Evolutionary conservation across 2,113 vertebrate species (phyloP), one percentile per base, ranked within the genome.

Genomic region (Epinephelus fuscoguttatus): DNA sequence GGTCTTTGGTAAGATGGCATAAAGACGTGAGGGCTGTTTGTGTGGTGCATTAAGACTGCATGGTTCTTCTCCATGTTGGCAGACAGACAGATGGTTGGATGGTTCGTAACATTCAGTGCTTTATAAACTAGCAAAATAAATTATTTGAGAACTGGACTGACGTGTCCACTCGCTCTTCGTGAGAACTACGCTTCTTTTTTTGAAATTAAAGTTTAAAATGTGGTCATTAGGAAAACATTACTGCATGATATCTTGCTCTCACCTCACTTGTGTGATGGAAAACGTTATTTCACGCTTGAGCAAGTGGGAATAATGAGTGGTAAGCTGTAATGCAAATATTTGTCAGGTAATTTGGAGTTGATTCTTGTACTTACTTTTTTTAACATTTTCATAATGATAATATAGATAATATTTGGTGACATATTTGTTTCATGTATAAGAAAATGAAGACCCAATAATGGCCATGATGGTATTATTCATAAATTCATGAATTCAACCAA

Each of bases 211-310:
- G 5, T 10, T 21, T 60, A 1, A 47, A 13, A 18, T n/a, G 14
- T 15, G 10, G 3, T 67, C 49, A 52, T 75, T 40, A 40, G 49
- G 23, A 68, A 74, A 70, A 70, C 27, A 30, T 45, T 4, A 12
- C 40, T 40, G 25, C 4, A 15, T 27, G 63, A 56, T 27, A 13
- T 57, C 25, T 25, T 64, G 49, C 45, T 52, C 40, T 45, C 33
- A 3, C 33, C 11, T 74, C 6, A 70, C 67, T 40, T 76, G 27
- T 52, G 7, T 33, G 52, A 75, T 33, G 60, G 70, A 73, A 67
- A 49, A 23, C 40, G 67, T 77, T 76, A 80, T 77, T 80, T 73
- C 72, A 70, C 0, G 14, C 66, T 72, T 73, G 61, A 84, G 53
- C 17, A 14, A 62, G 15, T 49, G 21, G 25, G 52, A 42, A 72